Conservation (phyloP, 2,888 invertebrate genomes). For the Idaea straminata region DNA sequence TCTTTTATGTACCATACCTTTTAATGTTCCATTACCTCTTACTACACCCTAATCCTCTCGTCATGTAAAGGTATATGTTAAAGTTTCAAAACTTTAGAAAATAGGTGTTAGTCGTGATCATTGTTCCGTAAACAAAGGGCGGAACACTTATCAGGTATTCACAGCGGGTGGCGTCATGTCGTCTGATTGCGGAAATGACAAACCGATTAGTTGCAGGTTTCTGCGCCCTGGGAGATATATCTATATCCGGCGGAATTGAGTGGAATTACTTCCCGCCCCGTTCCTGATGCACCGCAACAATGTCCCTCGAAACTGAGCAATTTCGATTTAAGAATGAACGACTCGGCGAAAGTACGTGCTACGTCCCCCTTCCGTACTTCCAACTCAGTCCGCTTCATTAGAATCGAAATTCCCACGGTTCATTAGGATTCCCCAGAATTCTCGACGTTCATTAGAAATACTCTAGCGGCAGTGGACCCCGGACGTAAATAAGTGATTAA, state of each 20-base stretch:
- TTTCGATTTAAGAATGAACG: constrained; percentile 54
- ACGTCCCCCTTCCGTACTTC: constrained; percentile 40
- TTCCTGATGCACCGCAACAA: constrained; percentile 59
- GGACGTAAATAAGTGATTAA: constrained; percentile 79
- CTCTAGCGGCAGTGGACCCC: constrained; percentile 64
- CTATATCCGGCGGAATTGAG: constrained; percentile 66
- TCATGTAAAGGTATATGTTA: background rate
- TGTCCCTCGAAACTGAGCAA: constrained; percentile 54
- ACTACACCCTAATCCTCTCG: constrained; percentile 17
- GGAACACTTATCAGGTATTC: constrained; percentile 57
- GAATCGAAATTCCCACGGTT: constrained; percentile 76
- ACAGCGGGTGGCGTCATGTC: constrained; percentile 51
- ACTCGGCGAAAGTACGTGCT: constrained; percentile 42
- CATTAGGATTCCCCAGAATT: constrained; percentile 73
- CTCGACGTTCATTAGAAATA: constrained; percentile 74
- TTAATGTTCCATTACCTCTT: constrained; percentile 15
- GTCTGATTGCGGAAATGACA: constrained; percentile 75
- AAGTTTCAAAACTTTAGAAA: background rate
- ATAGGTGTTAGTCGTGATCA: constrained; percentile 10
- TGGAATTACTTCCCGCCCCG: constrained; percentile 67
- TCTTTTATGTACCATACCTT: constrained; percentile 15
- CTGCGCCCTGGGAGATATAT: constrained; percentile 60
- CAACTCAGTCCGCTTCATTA: constrained; percentile 62
- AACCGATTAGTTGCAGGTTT: constrained; percentile 72
- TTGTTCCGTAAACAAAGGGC: constrained; percentile 45